Evolutionary conservation across 2,888 invertebrate species (phyloP).

Genomic region (Pandemis heparana): DNA sequence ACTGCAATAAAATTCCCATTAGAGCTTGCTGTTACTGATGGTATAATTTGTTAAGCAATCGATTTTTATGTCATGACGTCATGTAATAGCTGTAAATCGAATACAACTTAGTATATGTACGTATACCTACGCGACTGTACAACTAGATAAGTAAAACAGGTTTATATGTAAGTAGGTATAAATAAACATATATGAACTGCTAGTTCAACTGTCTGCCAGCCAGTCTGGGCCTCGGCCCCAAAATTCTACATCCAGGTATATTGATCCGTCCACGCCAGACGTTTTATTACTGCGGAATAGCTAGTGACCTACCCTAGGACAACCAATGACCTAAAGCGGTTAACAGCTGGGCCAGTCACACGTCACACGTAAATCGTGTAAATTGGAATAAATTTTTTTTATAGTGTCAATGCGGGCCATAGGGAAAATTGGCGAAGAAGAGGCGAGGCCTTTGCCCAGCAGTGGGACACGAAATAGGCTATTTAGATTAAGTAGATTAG

Average conservation of each 20-base stretch:
- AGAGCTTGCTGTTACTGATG: constrained; percentile 10
- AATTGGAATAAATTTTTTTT: neutral
- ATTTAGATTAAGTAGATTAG: too few species aligned
- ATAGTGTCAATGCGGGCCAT: too few species aligned
- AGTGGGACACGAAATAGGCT: too few species aligned
- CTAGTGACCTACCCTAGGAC: constrained; percentile 39
- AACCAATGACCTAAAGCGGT: constrained; percentile 50
- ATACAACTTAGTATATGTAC: neutral
- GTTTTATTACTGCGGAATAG: constrained; percentile 48
- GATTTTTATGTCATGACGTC: constrained; percentile 9
- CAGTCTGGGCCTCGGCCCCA: constrained; percentile 59
- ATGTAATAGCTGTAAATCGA: neutral
- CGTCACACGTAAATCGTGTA: neutral
- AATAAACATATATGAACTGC: neutral
- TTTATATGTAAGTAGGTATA: neutral
- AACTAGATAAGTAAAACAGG: neutral
- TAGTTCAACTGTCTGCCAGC: constrained; percentile 47
- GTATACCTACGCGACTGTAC: neutral
- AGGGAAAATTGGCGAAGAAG: too few species aligned
- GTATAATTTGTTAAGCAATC: constrained; percentile 12
- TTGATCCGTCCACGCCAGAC: constrained; percentile 61
- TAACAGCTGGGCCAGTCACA: constrained; percentile 42
- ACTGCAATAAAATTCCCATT: constrained; percentile 21
- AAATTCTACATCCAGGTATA: constrained; percentile 59
- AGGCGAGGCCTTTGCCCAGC: too few species aligned